phyloP scores from a whole-genome alignment of 2,113 vertebrate species.

The Hyperopisus bebe region DNA sequence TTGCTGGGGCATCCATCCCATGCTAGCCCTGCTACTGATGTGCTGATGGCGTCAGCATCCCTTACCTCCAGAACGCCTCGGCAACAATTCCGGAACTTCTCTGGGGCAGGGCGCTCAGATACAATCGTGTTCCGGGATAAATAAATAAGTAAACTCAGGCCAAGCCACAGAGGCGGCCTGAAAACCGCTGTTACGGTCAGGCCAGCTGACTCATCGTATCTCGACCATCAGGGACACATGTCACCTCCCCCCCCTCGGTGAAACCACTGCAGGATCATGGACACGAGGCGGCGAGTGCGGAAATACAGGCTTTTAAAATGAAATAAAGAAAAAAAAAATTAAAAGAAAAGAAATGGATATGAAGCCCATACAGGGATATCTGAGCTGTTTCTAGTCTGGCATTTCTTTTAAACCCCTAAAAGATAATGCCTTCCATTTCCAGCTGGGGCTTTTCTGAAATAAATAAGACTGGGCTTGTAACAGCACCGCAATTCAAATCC shows the following conservation, averaged over 20 bases:
- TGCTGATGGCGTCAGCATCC: slow-evolving; percentile 1
- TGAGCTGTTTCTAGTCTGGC: slow-evolving; percentile 21
- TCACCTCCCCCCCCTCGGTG: neutral
- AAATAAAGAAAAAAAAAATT: neutral
- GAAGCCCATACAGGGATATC: slow-evolving; percentile 27
- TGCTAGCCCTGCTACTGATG: neutral
- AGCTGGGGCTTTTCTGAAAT: slow-evolving; percentile 27
- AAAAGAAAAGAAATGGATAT: slow-evolving; percentile 22
- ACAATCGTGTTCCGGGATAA: neutral
- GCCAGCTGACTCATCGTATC: neutral
- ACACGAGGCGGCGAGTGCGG: neutral
- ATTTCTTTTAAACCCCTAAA: slow-evolving; percentile 24
- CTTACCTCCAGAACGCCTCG: slow-evolving; percentile 27
- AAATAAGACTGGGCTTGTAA: slow-evolving; percentile 24
- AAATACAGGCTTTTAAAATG: neutral
- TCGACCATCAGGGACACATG: neutral
- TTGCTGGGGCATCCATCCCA: neutral
- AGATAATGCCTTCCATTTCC: slow-evolving; percentile 39
- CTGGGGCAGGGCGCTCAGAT: neutral
- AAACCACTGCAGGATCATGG: neutral
- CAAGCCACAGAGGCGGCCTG: neutral
- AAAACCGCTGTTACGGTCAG: neutral
- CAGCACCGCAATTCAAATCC: slow-evolving; percentile 26
- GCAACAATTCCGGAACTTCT: slow-evolving; percentile 32
- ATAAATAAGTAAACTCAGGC: neutral